Evolutionary conservation across 37 sponge, comb jelly and placozoan species (phyloP).

Genomic region (Spongilla lacustris): DNA sequence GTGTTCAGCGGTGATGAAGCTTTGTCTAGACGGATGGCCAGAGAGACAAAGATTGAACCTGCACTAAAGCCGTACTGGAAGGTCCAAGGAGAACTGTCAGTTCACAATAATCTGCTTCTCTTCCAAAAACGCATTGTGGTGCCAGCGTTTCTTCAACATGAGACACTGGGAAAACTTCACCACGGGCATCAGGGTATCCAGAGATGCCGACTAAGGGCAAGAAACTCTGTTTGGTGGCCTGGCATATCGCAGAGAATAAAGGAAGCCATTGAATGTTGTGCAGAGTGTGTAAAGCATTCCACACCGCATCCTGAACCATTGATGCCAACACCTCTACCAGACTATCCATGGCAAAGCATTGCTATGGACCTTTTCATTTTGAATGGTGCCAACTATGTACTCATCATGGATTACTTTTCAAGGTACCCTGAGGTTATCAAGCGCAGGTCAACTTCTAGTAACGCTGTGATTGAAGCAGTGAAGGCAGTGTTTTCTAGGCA

Average conservation of each 20-base stretch:
- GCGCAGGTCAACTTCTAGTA: constrained; percentile 10
- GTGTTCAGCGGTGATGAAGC: not conserved
- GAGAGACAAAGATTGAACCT: not conserved
- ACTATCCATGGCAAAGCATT: constrained; percentile 57
- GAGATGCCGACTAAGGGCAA: not conserved
- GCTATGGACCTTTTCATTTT: constrained; percentile 44
- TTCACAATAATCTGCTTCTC: constrained; percentile 2
- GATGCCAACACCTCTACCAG: constrained; percentile 32
- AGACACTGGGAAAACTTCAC: constrained; percentile 9
- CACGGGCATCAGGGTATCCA: constrained; percentile 13
- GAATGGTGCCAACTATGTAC: constrained; percentile 24
- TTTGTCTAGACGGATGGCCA: constrained; percentile 3
- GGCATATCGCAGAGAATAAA: constrained; percentile 20
- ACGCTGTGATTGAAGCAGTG: constrained; percentile 11
- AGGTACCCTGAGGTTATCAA: constrained; percentile 38
- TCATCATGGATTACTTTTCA: constrained; percentile 48
- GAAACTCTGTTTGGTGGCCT: constrained; percentile 52
- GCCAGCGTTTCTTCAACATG: not conserved
- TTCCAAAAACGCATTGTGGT: constrained; percentile 5
- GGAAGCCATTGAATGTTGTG: constrained; percentile 6
- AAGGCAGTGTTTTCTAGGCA: constrained; percentile 34
- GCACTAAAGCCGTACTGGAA: constrained; percentile 5
- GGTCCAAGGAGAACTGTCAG: constrained; percentile 3
- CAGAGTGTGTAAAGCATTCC: not conserved
- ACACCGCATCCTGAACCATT: constrained; percentile 12